Evolutionary conservation across 1,140 invertebrate genomes (phyloP).

Genomic region (Macrobrachium rosenbergii): DNA sequence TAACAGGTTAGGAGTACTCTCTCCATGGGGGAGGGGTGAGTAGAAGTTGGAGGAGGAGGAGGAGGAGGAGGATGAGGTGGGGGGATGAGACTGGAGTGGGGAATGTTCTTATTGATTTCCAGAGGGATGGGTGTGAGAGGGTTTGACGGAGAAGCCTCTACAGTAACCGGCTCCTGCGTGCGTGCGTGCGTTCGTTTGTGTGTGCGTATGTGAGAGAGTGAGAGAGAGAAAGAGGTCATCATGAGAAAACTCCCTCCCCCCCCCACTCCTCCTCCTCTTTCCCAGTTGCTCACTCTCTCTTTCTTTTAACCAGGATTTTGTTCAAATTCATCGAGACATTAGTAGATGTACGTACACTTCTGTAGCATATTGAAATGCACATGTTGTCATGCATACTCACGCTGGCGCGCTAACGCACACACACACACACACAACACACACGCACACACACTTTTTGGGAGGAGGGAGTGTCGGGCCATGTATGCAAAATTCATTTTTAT

Average conservation of each 20-base stretch:
- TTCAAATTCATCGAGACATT: too few species aligned
- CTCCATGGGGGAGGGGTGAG: background rate
- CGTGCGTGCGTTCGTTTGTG: background rate
- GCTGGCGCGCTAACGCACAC: too few species aligned
- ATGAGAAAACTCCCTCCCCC: background rate
- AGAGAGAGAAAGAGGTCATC: slow-evolving; percentile 9
- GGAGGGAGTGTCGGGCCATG: too few species aligned
- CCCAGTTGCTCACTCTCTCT: background rate
- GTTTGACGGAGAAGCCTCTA: too few species aligned
- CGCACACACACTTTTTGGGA: too few species aligned
- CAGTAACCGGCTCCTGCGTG: background rate
- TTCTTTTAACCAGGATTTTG: background rate
- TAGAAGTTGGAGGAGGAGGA: background rate
- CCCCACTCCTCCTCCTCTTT: background rate
- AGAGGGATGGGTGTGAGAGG: too few species aligned
- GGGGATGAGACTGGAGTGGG: background rate
- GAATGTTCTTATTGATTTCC: too few species aligned
- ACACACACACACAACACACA: too few species aligned
- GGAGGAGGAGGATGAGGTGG: background rate
- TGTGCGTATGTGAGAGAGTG: slow-evolving; percentile 8
- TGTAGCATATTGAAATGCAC: too few species aligned
- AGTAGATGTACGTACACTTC: too few species aligned
- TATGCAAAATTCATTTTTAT: too few species aligned
- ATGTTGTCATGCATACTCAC: too few species aligned
- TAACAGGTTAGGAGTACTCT: background rate